These are phyloP conservation scores for Pandemis corylana DNA, from an alignment of 2,888 invertebrate species.

Conservation along the genomic window DNA sequence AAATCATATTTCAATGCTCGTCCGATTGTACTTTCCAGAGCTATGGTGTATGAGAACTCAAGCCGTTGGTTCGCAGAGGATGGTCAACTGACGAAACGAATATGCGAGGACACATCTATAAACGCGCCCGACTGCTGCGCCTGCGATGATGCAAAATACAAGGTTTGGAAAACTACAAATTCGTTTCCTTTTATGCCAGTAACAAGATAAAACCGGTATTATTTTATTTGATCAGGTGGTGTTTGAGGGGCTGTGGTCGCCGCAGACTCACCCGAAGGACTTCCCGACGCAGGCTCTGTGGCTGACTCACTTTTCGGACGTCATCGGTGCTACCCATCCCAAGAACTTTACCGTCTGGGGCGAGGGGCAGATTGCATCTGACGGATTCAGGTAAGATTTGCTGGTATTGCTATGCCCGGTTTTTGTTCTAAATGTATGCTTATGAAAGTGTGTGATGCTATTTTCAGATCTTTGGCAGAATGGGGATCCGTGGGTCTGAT, in stretches of 20 bases:
- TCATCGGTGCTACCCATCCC: conserved; percentile 97
- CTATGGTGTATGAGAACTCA: conserved; percentile 92
- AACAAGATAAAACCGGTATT: too few species aligned
- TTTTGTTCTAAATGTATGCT: not conserved
- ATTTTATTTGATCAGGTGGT: conserved; percentile 81
- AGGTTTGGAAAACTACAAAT: conserved; percentile 64
- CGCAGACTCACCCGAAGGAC: conserved; percentile 97
- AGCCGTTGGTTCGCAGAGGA: conserved; percentile 96
- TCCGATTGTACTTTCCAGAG: conserved; percentile 78
- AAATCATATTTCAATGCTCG: not conserved
- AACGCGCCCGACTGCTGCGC: conserved; percentile 91
- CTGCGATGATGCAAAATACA: conserved; percentile 98
- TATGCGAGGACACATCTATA: conserved; percentile 90
- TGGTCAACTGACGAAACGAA: conserved; percentile 90
- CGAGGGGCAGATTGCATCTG: conserved; percentile 93
- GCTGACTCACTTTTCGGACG: conserved; percentile 98
- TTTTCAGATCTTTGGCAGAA: conserved; percentile 87
- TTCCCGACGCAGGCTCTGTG: conserved; percentile 94
- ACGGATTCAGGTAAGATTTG: conserved; percentile 91
- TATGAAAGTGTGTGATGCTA: not conserved
- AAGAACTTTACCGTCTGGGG: conserved; percentile 96
- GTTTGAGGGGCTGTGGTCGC: conserved; percentile 98
- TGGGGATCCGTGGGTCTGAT: conserved; percentile 95
- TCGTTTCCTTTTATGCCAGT: not conserved
- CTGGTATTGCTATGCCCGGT: not conserved